These are phyloP conservation scores for Drosophila bipectinata DNA, from an alignment of 1,140 invertebrate genomes.

Conservation along the genomic window DNA sequence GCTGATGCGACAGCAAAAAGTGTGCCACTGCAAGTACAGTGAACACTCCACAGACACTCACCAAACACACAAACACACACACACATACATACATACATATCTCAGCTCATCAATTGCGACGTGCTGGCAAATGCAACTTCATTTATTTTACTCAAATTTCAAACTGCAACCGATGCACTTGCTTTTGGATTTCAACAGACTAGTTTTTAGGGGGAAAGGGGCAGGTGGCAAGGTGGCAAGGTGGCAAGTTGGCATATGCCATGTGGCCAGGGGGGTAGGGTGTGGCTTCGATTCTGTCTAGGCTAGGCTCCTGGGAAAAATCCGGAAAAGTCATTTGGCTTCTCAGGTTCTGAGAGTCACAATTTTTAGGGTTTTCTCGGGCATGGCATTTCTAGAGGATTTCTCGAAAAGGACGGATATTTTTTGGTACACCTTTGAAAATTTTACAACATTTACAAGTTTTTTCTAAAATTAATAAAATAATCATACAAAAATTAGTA, in stretches of 20 bases:
- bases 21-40: conserved; percentile 7
- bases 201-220: conserved; percentile 1
- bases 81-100: not conserved
- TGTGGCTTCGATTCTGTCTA: not conserved
- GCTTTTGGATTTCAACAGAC: conserved; percentile 3
- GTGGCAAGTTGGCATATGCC: not conserved
- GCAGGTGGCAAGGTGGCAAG: not conserved
- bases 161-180: conserved; percentile 56
- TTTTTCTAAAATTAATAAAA: not conserved
- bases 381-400: not conserved
- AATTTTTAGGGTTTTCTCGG: not conserved
- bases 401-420: not conserved
- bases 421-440: not conserved
- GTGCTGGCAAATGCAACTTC: conserved; percentile 66
- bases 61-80: not conserved
- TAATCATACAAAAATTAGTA: too few species aligned
- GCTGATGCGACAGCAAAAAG: conserved; percentile 17
- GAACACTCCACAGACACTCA: not conserved
- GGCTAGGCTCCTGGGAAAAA: not conserved
- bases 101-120: conserved; percentile 64
- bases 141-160: conserved; percentile 71
- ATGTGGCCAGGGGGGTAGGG: not conserved
- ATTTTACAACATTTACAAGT: not conserved
- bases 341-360: not conserved
- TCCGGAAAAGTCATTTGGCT: conserved; percentile 3